Evolutionary conservation across 2,888 invertebrate species (phyloP).

Genomic region (Campoplex nolae): DNA sequence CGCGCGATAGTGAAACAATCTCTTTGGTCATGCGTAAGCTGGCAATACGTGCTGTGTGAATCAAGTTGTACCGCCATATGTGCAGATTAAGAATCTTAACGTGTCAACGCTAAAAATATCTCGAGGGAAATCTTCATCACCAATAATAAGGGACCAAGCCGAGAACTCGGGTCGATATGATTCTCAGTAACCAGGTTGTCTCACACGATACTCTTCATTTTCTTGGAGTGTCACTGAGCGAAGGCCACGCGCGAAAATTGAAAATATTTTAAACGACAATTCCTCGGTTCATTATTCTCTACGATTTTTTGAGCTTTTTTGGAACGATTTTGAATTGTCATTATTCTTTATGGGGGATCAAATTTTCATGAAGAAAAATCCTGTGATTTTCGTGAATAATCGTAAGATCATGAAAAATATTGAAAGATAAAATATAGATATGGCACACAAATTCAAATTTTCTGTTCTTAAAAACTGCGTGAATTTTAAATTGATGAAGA

Average conservation of each 20-base stretch:
- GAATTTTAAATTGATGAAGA: background rate
- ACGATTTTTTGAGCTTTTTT: background rate
- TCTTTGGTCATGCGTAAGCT: constrained; percentile 53
- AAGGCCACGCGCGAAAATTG: constrained; percentile 1
- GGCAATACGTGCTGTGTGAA: constrained; percentile 62
- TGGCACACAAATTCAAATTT: background rate
- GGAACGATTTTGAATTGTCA: background rate
- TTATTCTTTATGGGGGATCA: background rate
- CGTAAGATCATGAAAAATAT: background rate
- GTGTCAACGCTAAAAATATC: constrained; percentile 77
- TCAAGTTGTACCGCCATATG: constrained; percentile 65
- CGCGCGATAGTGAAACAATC: constrained; percentile 50
- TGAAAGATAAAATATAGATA: background rate
- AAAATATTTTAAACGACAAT: background rate
- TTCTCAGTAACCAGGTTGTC: constrained; percentile 67
- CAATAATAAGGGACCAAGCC: constrained; percentile 69
- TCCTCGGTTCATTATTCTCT: background rate
- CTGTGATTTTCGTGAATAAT: background rate
- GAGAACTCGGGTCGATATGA: constrained; percentile 59
- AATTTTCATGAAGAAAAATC: background rate
- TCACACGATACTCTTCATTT: constrained; percentile 32
- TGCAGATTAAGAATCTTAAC: constrained; percentile 71
- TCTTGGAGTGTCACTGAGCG: background rate
- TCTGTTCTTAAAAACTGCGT: background rate
- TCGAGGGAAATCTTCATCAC: constrained; percentile 70